These are phyloP conservation scores for Hypselothyrea guttata DNA, from an alignment of 2,888 invertebrate species.

Conservation along the genomic window DNA sequence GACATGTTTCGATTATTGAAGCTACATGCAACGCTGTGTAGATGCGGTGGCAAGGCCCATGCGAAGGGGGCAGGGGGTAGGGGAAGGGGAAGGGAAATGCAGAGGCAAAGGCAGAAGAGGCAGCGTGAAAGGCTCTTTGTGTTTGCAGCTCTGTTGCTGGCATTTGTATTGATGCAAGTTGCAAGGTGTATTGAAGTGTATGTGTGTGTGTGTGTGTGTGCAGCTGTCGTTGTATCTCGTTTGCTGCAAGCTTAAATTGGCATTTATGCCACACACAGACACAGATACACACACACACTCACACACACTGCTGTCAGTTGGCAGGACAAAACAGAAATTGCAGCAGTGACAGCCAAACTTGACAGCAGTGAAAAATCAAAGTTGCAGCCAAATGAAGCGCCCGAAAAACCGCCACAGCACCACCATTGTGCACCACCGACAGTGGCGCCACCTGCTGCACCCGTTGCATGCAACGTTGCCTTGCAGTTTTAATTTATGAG, in stretches of 20 bases:
- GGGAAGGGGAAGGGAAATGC: not conserved
- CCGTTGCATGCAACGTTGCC: constrained; percentile 23
- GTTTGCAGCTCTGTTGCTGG: constrained; percentile 31
- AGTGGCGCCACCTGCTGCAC: constrained; percentile 5
- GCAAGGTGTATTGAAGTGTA: no score
- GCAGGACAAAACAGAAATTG: constrained; percentile 46
- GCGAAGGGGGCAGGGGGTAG: not conserved
- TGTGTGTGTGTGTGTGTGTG: not conserved
- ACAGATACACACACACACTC: constrained; percentile 3
- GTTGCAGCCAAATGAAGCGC: constrained; percentile 37
- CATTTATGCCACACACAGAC: constrained; percentile 50
- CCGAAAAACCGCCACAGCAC: constrained; percentile 6
- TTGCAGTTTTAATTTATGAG: constrained; percentile 48
- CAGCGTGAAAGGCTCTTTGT: constrained; percentile 17
- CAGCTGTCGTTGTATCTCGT: constrained; percentile 5
- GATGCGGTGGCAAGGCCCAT: no score
- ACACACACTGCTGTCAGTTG: constrained; percentile 44
- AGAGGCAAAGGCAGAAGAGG: not conserved
- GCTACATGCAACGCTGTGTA: no score
- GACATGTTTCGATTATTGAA: not conserved
- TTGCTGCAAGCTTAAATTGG: constrained; percentile 52
- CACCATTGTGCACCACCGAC: not conserved
- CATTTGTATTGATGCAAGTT: no score
- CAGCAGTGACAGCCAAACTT: constrained; percentile 45
- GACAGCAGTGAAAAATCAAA: constrained; percentile 50